Evolutionary conservation across 1,140 invertebrate genomes (phyloP).

Genomic region (Augochlora pura): DNA sequence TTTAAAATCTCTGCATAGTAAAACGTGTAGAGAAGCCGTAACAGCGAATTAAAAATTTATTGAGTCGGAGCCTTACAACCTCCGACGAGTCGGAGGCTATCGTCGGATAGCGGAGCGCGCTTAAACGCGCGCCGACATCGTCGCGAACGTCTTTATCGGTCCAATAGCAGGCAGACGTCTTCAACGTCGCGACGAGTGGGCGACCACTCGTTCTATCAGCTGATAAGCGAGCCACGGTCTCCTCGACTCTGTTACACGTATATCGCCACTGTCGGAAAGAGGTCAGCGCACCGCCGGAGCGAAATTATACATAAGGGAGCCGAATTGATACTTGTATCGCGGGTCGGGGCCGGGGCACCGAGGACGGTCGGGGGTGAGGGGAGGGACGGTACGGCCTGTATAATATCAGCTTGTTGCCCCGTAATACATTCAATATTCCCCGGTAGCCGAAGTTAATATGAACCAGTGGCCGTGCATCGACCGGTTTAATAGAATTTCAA

Average conservation of each 20-base stretch:
- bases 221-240: not conserved
- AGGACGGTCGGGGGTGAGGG: too few relatives aligned
- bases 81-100: too few relatives aligned
- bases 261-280: not conserved
- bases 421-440: slow-evolving; percentile 31
- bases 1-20: too few relatives aligned
- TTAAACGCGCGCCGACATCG: too few relatives aligned
- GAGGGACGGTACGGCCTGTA: too few relatives aligned
- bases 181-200: not conserved
- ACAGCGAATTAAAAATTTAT: too few relatives aligned
- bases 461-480: slow-evolving; percentile 3
- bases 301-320: not conserved
- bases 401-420: slow-evolving; percentile 16
- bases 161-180: not conserved
- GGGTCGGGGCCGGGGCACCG: too few relatives aligned
- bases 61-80: too few relatives aligned
- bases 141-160: not conserved
- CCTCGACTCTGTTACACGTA: not conserved
- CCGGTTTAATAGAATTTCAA: slow-evolving; percentile 38
- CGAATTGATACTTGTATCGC: not conserved
- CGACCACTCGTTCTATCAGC: not conserved
- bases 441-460: slow-evolving; percentile 28
- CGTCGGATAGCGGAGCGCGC: too few relatives aligned
- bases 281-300: not conserved
- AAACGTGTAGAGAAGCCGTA: too few relatives aligned